Evolutionary conservation across 2,797 vertebrate species (phyloP).

Genomic region (Pangasius krempfi): DNA sequence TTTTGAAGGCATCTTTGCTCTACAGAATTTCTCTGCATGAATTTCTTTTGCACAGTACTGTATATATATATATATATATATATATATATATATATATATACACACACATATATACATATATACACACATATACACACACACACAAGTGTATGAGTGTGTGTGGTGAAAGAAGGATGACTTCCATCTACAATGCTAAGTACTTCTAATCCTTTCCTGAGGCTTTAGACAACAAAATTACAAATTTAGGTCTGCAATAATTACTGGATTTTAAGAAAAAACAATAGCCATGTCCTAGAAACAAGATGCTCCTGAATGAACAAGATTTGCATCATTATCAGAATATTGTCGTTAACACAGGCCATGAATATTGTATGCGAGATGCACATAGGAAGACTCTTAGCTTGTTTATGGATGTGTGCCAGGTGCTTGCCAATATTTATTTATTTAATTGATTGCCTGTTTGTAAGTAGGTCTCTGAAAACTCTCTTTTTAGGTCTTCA

Average conservation of each 20-base stretch:
- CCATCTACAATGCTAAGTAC: slow-evolving; percentile 71
- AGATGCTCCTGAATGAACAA: slow-evolving; percentile 69
- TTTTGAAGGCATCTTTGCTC: too few relatives aligned
- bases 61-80: too few relatives aligned
- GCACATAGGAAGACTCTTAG: background rate
- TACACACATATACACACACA: background rate
- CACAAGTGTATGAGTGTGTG: background rate
- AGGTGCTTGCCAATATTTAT: background rate
- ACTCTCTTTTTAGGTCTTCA: background rate
- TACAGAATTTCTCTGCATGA: too few relatives aligned
- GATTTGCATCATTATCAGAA: slow-evolving; percentile 64
- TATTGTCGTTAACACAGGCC: slow-evolving; percentile 44
- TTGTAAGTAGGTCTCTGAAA: background rate
- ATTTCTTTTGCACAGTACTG: too few relatives aligned
- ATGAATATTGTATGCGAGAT: background rate
- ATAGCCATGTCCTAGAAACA: slow-evolving; percentile 69
- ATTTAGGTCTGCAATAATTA: slow-evolving; percentile 77
- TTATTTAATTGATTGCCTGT: background rate
- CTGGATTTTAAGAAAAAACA: slow-evolving; percentile 76
- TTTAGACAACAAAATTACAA: slow-evolving; percentile 75
- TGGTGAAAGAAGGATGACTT: slow-evolving; percentile 62
- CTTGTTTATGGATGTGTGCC: background rate
- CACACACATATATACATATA: too few relatives aligned
- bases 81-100: too few relatives aligned
- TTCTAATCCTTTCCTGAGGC: slow-evolving; percentile 75